These are phyloP conservation scores for Bimastos eiseni DNA, from an alignment of 2,888 invertebrate genomes.

Conservation along the genomic window DNA sequence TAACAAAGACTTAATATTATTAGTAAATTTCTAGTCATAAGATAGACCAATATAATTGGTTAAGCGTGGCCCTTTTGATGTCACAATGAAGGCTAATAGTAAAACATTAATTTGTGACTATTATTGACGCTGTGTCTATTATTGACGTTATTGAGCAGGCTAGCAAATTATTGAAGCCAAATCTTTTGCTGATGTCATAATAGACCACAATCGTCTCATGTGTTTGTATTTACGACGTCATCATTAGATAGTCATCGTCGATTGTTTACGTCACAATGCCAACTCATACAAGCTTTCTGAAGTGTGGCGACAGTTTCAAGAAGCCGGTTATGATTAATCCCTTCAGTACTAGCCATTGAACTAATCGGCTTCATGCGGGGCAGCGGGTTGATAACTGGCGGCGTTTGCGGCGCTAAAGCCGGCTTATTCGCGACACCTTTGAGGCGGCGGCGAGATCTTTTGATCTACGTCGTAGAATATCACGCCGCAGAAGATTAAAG, in stretches of 20 bases:
- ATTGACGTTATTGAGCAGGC: too few relatives aligned
- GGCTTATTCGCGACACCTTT: slow-evolving; percentile 1
- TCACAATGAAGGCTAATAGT: too few relatives aligned
- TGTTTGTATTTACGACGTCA: too few relatives aligned
- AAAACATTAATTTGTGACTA: too few relatives aligned
- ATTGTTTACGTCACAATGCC: background rate
- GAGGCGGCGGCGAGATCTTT: background rate
- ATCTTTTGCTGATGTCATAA: too few relatives aligned
- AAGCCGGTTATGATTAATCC: background rate
- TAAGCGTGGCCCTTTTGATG: too few relatives aligned
- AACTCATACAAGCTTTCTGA: background rate
- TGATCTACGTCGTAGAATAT: background rate
- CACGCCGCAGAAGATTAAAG: background rate
- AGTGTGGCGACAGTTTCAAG: background rate
- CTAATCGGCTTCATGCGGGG: background rate
- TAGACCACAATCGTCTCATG: too few relatives aligned
- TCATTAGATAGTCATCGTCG: background rate
- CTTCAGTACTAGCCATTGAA: background rate
- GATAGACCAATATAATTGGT: too few relatives aligned
- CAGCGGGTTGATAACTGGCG: background rate
- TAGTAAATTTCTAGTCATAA: too few relatives aligned
- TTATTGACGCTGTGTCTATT: too few relatives aligned
- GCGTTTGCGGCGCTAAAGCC: background rate
- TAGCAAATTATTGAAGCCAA: too few relatives aligned
- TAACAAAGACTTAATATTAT: too few relatives aligned